Evolutionary conservation across 2,113 vertebrate species (phyloP), one percentile per base, ranked within the genome.

Genomic region (Coregonus clupeaformis): DNA sequence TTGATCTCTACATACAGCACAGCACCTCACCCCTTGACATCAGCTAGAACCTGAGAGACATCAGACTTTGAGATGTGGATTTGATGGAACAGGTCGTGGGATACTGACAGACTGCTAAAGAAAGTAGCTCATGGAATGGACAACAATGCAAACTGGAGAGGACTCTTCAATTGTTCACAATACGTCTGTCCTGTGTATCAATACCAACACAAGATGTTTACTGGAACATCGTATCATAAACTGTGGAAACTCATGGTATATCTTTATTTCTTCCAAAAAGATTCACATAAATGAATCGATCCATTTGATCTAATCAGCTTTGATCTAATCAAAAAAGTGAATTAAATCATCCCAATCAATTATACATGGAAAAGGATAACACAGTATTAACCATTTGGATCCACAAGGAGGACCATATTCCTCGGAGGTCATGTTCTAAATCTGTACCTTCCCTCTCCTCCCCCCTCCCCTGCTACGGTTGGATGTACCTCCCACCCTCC

Each of bases 391-490:
- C 36, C 36, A 42, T 42, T 42, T 42, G 36, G 36, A 42, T 42
- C 7, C 36, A 42, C 36, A 42, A 42, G 36, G 36, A 42, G 36
- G 36, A 42, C 36, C 36, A 42, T 42, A 42, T 42, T 42, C 36
- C 36, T 42, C 36, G 7, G 36, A 55, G 74, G 76, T 55, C 73
- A 77, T 63, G 72, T 81, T 84, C 84, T 86, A 87, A 86, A 86
- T 88, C 82, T 69, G 80, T 78, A 66, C 68, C 42, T 22, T 24
- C 22, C 7, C 42, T 25, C 22, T 55, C 76, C 55, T n/a, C 27
- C 20, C 52, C 36, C 25, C 45, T 6, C 24, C 25, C 68, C 22
- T 24, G n/a, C 24, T 22, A 55, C 52, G 18, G 18, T 55, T 55
- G 52, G 18, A 79, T 84, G 36, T 42, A 90, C 36, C 77, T 74